Conservation (phyloP, 2,113 vertebrate species). For the Rhizomys pruinosus region DNA sequence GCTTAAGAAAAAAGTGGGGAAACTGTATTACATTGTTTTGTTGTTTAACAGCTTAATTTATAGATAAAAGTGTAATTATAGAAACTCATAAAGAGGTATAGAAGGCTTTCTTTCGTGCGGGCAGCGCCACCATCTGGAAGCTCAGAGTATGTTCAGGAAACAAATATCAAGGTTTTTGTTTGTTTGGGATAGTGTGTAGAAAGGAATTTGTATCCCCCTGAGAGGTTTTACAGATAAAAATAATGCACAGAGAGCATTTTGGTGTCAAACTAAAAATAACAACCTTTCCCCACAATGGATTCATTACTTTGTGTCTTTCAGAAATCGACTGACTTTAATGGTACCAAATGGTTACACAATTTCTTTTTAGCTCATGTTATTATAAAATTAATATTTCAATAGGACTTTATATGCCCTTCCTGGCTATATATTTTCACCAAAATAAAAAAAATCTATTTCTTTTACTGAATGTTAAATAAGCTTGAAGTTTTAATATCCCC, state of each 20-base stretch:
- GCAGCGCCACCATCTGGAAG: slow-evolving; percentile 70
- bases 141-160: background rate
- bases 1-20: background rate
- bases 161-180: background rate
- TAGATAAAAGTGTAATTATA: slow-evolving; percentile 9
- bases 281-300: slow-evolving; percentile 63
- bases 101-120: slow-evolving; percentile 53
- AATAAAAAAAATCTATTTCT: slow-evolving; percentile 49
- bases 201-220: slow-evolving; percentile 1
- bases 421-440: slow-evolving; percentile 58
- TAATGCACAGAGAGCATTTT: slow-evolving; percentile 72
- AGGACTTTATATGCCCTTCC: slow-evolving; percentile 61
- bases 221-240: slow-evolving; percentile 47
- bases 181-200: background rate
- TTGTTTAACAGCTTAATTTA: slow-evolving; percentile 24
- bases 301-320: slow-evolving; percentile 52
- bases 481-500: slow-evolving; percentile 21
- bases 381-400: slow-evolving; percentile 78
- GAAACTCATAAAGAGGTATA: background rate
- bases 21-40: background rate
- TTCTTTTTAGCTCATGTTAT: slow-evolving; percentile 64
- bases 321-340: slow-evolving; percentile 52
- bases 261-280: slow-evolving; percentile 79
- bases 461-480: slow-evolving; percentile 38
- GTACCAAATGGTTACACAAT: slow-evolving; percentile 55